These are phyloP conservation scores for Sandelia bainsii DNA, from an alignment of 2,797 vertebrate genomes.

Conservation along the genomic window DNA sequence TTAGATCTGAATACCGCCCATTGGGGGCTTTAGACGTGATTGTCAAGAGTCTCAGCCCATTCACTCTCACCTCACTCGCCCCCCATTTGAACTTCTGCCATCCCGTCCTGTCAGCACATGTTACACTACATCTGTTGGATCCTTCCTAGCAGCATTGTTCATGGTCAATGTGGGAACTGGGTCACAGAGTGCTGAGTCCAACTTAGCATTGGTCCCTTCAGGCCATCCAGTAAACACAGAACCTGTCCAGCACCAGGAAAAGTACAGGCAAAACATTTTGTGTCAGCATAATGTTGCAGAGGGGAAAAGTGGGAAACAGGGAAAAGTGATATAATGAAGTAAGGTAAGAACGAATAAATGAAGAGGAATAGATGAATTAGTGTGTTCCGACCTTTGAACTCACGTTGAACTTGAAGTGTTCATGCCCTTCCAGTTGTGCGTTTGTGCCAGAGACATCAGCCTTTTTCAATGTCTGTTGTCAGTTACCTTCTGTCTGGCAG, in stretches of 20 bases:
- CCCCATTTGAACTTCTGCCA: conserved; percentile 58
- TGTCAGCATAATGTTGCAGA: conserved; percentile 5
- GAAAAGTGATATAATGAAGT: conserved; percentile 3
- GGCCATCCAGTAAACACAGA: conserved; percentile 38
- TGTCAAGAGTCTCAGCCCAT: conserved; percentile 32
- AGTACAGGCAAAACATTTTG: conserved; percentile 9
- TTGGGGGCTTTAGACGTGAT: conserved; percentile 33
- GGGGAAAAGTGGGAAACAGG: not conserved
- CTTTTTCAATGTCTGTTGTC: conserved; percentile 18
- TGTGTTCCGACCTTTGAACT: conserved; percentile 31
- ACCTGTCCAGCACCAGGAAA: conserved; percentile 31
- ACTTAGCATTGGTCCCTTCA: conserved; percentile 38
- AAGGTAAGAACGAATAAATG: conserved; percentile 8
- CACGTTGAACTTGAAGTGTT: conserved; percentile 14
- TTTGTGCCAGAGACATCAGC: conserved; percentile 34
- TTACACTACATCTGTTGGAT: conserved; percentile 70
- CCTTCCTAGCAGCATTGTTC: conserved; percentile 51
- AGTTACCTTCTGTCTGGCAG: conserved; percentile 27
- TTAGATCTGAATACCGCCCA: conserved; percentile 38
- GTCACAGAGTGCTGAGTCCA: conserved; percentile 60
- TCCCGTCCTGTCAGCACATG: conserved; percentile 63
- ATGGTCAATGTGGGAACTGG: conserved; percentile 73
- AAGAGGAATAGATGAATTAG: conserved; percentile 24
- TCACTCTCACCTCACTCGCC: conserved; percentile 27
- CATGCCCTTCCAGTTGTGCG: conserved; percentile 15